These are phyloP conservation scores for Condylura cristata DNA, from an alignment of 2,113 vertebrate species.

Conservation along the genomic window DNA sequence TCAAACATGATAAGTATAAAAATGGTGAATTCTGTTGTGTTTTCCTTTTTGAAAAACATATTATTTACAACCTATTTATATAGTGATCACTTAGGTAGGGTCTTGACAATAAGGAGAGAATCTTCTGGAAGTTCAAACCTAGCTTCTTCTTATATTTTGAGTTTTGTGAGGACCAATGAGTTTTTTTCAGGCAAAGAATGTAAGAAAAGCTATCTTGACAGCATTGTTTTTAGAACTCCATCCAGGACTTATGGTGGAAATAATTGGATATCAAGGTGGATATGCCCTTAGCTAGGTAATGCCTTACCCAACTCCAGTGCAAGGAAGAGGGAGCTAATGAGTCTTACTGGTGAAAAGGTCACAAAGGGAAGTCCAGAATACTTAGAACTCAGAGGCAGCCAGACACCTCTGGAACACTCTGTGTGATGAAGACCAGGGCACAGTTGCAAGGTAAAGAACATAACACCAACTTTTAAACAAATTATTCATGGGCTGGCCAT, in stretches of 20 bases:
- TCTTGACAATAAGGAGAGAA: background rate
- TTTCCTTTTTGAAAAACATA: background rate
- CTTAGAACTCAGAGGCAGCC: background rate
- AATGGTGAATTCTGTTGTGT: background rate
- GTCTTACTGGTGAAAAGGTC: background rate
- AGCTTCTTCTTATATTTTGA: background rate
- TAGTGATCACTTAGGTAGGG: background rate
- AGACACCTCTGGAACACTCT: rapidly evolving
- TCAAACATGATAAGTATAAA: background rate
- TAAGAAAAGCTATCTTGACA: background rate
- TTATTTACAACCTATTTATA: background rate
- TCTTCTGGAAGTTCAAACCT: background rate
- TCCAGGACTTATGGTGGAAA: background rate
- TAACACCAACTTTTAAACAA: background rate
- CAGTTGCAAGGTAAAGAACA: rapidly evolving
- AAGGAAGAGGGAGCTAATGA: background rate
- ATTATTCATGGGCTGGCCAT: background rate
- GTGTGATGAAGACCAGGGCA: rapidly evolving
- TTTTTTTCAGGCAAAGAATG: background rate
- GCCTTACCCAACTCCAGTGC: background rate
- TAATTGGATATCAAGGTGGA: background rate
- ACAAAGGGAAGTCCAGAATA: background rate
- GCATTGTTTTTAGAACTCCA: background rate
- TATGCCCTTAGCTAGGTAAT: background rate
- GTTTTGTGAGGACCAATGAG: background rate